These are phyloP conservation scores for Batillaria attramentaria DNA, from an alignment of 1,140 invertebrate genomes.

Conservation along the genomic window DNA sequence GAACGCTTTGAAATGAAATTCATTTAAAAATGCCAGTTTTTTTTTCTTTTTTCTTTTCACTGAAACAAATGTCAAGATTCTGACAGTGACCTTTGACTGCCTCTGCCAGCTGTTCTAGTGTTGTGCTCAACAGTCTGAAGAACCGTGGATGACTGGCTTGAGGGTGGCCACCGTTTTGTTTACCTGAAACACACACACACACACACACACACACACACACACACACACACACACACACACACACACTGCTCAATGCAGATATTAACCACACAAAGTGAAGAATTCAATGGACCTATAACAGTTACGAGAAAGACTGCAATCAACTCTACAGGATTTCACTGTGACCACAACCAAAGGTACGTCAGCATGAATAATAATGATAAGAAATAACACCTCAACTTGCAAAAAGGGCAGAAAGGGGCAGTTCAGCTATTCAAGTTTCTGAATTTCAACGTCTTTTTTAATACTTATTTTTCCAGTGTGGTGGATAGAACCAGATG, in stretches of 20 bases:
- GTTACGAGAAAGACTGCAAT: background rate
- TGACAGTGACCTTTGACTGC: slow-evolving; percentile 68
- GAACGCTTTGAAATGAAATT: background rate
- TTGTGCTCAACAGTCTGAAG: slow-evolving; percentile 54
- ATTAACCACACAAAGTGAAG: background rate
- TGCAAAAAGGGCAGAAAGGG: no score
- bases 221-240: background rate
- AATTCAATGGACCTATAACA: background rate
- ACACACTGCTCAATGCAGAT: background rate
- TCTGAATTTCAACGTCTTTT: background rate
- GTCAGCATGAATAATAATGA: no score
- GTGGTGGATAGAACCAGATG: background rate
- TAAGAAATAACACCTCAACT: no score
- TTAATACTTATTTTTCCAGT: background rate
- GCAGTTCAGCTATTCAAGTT: no score
- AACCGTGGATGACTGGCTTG: slow-evolving; percentile 59
- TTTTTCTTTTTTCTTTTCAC: background rate
- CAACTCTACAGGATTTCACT: slow-evolving; percentile 6
- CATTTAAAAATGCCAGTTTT: no score
- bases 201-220: background rate
- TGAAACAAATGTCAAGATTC: background rate
- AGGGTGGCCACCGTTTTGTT: slow-evolving; percentile 54
- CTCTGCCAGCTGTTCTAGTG: slow-evolving; percentile 58
- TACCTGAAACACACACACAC: slow-evolving; percentile 41
- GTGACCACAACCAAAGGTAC: no score